Conservation (phyloP, 2,113 vertebrate genomes). For the Canis aureus region DNA sequence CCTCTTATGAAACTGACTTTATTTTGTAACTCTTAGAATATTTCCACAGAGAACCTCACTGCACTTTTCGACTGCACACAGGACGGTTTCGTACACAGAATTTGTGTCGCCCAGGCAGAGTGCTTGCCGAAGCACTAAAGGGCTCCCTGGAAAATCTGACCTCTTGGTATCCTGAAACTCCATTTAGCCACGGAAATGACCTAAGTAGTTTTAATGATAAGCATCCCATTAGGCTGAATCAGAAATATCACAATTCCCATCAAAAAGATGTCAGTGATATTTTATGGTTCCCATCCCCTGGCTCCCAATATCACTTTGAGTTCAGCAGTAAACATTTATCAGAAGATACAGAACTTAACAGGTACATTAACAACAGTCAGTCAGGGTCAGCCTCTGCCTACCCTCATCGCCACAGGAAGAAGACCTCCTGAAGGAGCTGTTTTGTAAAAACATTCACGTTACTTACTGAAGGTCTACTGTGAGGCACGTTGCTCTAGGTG, state of each 20-base stretch:
- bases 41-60: constrained; percentile 68
- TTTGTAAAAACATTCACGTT: background rate
- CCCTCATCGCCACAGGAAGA: background rate
- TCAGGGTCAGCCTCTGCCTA: background rate
- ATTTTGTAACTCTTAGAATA: background rate
- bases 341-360: background rate
- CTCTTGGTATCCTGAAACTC: constrained; percentile 70
- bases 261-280: background rate
- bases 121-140: constrained; percentile 72
- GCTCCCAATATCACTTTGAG: background rate
- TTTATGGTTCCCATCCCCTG: rapidly evolving
- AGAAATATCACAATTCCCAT: background rate
- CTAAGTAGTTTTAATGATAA: constrained; percentile 77
- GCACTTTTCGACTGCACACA: constrained; percentile 55
- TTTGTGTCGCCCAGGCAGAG: constrained; percentile 71
- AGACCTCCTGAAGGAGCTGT: background rate
- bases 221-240: constrained; percentile 50
- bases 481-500: too few relatives aligned
- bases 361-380: background rate
- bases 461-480: too few relatives aligned
- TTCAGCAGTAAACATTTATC: background rate
- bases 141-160: constrained; percentile 73
- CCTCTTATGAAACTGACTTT: constrained; percentile 32
- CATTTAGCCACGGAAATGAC: constrained; percentile 74
- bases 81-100: constrained; percentile 59